phyloP scores from a whole-genome alignment of 2,888 invertebrate genomes.

The Apamea sordens region DNA sequence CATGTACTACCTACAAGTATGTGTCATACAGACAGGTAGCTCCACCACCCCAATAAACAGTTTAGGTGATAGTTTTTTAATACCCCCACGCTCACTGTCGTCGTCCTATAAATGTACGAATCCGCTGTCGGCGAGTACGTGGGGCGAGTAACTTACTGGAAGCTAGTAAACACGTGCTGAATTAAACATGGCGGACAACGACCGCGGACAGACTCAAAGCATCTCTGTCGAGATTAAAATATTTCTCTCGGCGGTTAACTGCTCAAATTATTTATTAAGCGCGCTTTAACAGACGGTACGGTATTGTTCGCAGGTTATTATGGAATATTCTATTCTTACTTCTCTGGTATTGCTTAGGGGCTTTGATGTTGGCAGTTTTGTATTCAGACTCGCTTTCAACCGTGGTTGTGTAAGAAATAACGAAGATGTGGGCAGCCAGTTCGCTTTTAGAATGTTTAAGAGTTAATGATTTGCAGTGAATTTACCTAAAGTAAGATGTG shows the following conservation, averaged over 20 bases:
- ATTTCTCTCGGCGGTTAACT: conserved; percentile 84
- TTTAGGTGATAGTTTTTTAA: conserved; percentile 55
- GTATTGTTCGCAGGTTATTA: conserved; percentile 70
- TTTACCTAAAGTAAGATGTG: neutral
- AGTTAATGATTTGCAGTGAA: neutral
- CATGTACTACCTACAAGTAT: neutral
- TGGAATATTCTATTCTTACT: conserved; percentile 65
- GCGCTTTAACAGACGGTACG: conserved; percentile 72
- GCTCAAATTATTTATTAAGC: conserved; percentile 86
- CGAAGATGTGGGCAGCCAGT: neutral
- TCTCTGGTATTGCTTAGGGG: conserved; percentile 21
- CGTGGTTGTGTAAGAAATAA: neutral
- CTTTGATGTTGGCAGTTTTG: conserved; percentile 41
- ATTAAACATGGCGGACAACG: conserved; percentile 82
- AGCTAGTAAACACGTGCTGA: conserved; percentile 78
- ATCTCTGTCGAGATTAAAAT: conserved; percentile 86
- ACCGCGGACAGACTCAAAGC: conserved; percentile 82
- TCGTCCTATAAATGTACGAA: conserved; percentile 63
- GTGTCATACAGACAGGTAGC: conserved; percentile 31
- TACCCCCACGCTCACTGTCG: conserved; percentile 63
- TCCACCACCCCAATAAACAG: conserved; percentile 37
- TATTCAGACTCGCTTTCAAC: conserved; percentile 2
- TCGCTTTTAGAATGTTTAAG: neutral
- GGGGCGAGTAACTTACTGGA: conserved; percentile 71
- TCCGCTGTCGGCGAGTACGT: conserved; percentile 60